Evolutionary conservation across 2,797 vertebrate species (phyloP), one percentile per base, ranked within the genome.

Genomic region (Enteromius fasciolatus): DNA sequence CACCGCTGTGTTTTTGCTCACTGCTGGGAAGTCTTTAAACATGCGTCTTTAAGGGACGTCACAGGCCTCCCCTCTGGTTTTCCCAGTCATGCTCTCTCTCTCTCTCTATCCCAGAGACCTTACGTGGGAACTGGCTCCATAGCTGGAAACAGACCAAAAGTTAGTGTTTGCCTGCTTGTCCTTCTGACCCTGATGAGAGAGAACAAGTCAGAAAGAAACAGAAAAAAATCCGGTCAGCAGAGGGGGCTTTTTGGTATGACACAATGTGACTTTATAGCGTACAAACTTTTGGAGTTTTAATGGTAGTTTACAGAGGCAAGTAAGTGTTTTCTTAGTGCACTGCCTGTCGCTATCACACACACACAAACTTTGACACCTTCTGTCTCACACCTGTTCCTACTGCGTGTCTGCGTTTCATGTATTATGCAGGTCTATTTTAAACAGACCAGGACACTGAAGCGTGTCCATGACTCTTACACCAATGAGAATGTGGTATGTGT

Each of bases 21-120:
- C 92, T 94, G 92, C 91, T 95, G 93, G 93, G 93, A 94, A 94
- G 91, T 93, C 88, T 90, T 90, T 91, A 92, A 93, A 92, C 91
- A 92, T 87, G 90, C 89, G 89, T 91, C 44, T 80, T 84, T 93
- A 91, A 92, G 90, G 89, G 87, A 94, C 90, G 91, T 91, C 92
- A 93, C 90, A 92, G 12, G 89, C 72, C 48, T 90, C 84, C 91
- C 73, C 86, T 91, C 89, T 93, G 90, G 91, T 91, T 92, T 92
- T 91, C 91, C 92, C 90, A 86, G 91, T 92, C 87, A 84, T 82
- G 83, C 52, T 82, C 82, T 91, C 86, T 91, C 83, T 91, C 83
- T 91, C 86, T 90, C 84, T 87, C 12, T 63, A 63, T 63, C 84
- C 72, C 88, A 86, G 88, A 89, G 91, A 88, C 88, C 88, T 86